phyloP scores from a whole-genome alignment of 2,113 vertebrate genomes.

The Prolemur simus region DNA sequence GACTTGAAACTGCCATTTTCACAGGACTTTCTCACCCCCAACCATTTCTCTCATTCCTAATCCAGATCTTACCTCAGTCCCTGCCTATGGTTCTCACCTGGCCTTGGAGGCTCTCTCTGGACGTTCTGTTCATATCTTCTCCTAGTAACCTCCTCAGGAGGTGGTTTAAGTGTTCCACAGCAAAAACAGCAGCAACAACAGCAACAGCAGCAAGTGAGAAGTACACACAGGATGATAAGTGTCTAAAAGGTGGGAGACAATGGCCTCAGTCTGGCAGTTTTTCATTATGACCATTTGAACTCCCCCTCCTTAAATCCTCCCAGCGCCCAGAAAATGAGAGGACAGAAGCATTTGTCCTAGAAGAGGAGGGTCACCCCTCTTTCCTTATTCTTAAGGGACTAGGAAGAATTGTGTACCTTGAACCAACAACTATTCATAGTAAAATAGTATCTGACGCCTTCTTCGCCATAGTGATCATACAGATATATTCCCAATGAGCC shows the following conservation, averaged over 20 bases:
- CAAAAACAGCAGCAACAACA: slow-evolving; percentile 96
- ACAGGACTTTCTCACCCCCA: slow-evolving; percentile 74
- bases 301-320: neutral
- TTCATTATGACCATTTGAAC: neutral
- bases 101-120: neutral
- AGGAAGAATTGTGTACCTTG: slow-evolving; percentile 86
- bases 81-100: slow-evolving; percentile 32
- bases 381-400: neutral
- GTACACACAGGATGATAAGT: slow-evolving; percentile 85
- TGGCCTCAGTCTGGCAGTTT: neutral
- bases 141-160: slow-evolving; percentile 83
- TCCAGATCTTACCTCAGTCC: neutral
- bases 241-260: slow-evolving; percentile 77
- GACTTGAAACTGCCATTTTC: slow-evolving; percentile 86
- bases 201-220: slow-evolving; percentile 93
- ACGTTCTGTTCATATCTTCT: neutral
- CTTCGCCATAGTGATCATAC: slow-evolving; percentile 94
- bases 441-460: slow-evolving; percentile 95
- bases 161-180: slow-evolving; percentile 90
- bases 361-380: neutral
- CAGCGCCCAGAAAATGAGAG: neutral
- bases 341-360: neutral
- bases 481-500: slow-evolving; percentile 96
- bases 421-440: slow-evolving; percentile 97
- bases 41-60: neutral